These are phyloP conservation scores for Taeniopygia guttata DNA, from an alignment of 2,797 vertebrate species.

Conservation along the genomic window DNA sequence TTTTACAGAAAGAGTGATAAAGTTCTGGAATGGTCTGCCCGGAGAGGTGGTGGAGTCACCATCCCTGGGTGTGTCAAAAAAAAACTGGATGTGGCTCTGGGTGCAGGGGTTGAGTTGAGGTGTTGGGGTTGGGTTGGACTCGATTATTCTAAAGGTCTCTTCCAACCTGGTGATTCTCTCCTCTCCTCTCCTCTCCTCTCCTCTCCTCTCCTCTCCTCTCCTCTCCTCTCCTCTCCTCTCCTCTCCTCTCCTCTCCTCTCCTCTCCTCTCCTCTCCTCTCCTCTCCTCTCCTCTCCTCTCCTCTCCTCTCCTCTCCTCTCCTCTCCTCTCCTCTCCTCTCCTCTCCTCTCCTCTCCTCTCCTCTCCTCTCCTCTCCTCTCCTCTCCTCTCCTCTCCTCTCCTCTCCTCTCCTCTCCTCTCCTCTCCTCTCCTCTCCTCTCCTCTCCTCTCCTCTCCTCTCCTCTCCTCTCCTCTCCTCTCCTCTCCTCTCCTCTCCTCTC, in stretches of 20 bases:
- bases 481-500: no score
- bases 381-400: background rate
- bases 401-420: background rate
- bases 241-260: no score
- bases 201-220: background rate
- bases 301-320: no score
- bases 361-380: no score
- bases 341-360: no score
- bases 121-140: background rate
- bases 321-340: no score
- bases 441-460: no score
- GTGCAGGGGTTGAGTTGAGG: no score
- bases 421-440: background rate
- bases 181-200: background rate
- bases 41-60: background rate
- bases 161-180: background rate
- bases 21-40: background rate
- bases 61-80: background rate
- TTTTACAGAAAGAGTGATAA: background rate
- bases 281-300: no score
- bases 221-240: no score
- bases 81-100: background rate
- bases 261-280: no score
- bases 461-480: no score
- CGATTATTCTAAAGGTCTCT: accelerated